A percentile compares a stretch with the other conserved stretches of the same genome.
phyloP scores from a whole-genome alignment of 2,797 vertebrate species.

The Phrynocephalus guinanensis region DNA sequence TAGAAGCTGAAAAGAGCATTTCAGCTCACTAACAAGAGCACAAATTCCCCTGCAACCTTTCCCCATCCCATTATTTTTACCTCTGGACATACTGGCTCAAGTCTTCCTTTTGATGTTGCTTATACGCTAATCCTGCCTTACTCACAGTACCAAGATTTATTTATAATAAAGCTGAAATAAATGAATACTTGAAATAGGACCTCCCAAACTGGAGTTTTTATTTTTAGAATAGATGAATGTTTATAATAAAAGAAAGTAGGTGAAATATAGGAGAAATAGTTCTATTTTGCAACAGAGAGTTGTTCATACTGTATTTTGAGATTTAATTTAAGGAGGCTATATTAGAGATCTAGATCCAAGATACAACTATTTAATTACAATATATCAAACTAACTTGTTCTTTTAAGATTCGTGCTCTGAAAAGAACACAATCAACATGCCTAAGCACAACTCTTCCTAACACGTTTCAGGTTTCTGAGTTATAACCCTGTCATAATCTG shows the following conservation, averaged over 20 bases:
- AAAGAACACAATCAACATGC: conserved; percentile 48
- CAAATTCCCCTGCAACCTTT: conserved; percentile 38
- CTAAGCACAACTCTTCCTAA: conserved; percentile 60
- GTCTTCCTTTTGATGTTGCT: conserved; percentile 67
- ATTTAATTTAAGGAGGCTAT: conserved; percentile 68
- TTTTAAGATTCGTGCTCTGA: conserved; percentile 55
- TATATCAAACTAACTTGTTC: conserved; percentile 58
- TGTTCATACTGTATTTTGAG: conserved; percentile 67
- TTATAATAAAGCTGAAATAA: conserved; percentile 64
- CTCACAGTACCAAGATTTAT: conserved; percentile 53
- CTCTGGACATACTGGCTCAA: neutral
- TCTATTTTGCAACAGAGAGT: conserved; percentile 72
- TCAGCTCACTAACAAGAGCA: conserved; percentile 33
- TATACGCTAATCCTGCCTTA: conserved; percentile 48
- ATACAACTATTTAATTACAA: conserved; percentile 53
- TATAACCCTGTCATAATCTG: no score
- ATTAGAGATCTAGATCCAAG: conserved; percentile 50
- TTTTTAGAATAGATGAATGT: conserved; percentile 69
- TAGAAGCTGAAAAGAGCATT: neutral
- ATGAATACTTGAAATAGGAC: conserved; percentile 67
- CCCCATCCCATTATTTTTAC: neutral
- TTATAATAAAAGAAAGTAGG: conserved; percentile 68
- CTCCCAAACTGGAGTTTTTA: conserved; percentile 65
- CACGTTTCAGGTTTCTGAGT: conserved; percentile 27
- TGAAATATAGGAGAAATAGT: conserved; percentile 54